Conservation (phyloP, 2,113 vertebrate species). For the Protobothrops flavoviridis region DNA sequence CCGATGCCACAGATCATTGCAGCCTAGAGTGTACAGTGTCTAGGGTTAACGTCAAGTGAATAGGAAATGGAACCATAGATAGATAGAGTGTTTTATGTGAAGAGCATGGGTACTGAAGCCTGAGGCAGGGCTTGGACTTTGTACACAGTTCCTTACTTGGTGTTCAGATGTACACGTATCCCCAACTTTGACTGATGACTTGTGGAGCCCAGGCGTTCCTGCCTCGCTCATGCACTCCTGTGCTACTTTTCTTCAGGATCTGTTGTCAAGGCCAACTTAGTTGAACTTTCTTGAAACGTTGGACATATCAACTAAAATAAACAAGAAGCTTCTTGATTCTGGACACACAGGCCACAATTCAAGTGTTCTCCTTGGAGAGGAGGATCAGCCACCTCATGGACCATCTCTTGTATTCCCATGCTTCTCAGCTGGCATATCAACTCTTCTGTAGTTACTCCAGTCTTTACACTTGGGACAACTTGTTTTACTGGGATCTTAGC, state of each 20-base stretch:
- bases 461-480: background rate
- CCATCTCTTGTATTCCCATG: background rate
- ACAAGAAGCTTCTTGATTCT: background rate
- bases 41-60: background rate
- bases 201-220: background rate
- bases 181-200: background rate
- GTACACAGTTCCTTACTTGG: background rate
- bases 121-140: background rate
- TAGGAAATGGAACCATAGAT: background rate
- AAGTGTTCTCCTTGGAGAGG: background rate
- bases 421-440: conserved; percentile 7
- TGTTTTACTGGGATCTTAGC: background rate
- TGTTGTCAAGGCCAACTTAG: background rate
- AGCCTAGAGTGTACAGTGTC: background rate
- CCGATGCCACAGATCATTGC: background rate
- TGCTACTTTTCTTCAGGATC: background rate
- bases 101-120: background rate
- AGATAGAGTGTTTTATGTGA: background rate
- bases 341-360: background rate
- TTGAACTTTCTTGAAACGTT: background rate
- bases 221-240: background rate
- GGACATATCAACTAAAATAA: background rate
- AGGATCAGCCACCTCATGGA: background rate
- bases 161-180: background rate
- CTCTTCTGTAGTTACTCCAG: conserved; percentile 14